Base-by-base conservation (phyloP, 37 sponge, comb jelly and placozoan genomes). In the Petrosia ficiformis region DNA sequence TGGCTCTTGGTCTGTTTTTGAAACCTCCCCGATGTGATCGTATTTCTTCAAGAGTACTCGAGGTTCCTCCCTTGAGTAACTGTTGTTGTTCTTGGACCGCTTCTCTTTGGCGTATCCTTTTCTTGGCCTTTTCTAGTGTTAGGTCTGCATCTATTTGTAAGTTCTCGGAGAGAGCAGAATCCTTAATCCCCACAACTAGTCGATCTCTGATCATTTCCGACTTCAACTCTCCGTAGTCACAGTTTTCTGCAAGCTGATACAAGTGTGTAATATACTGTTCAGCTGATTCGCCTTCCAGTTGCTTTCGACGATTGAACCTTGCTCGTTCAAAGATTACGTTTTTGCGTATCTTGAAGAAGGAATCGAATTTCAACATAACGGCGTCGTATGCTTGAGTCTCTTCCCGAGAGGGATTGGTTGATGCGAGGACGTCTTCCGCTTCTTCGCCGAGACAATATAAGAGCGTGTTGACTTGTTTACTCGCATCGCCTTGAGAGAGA, bases 151-250 rank as follows among this genome's bases (percentile, higher is more conserved):
- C 75, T 63, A 74, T n/a, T n/a, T n/a, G n/a, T n/a, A n/a, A n/a
- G n/a, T n/a, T n/a, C n/a, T n/a, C n/a, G n/a, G n/a, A n/a, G 21
- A 73, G 74, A 29, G 74, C 57, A 8, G 16, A 8, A 39, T 73
- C 74, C 32, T 38, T 58, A 52, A 73, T 73, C 16, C 74, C 59
- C 16, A 73, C 74, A 16, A 73, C 74, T 36, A 73, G 56, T 24
- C 74, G 56, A 38, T 73, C 74, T 38, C 74, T 33, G n/a, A 73
- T 73, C 74, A 73, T 73, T 59, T 73, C 57, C n/a, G n/a, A n/a
- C n/a, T n/a, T n/a, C n/a, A n/a, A n/a, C n/a, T n/a, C n/a, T n/a
- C n/a, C n/a, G n/a, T n/a, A n/a, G n/a, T n/a, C n/a, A n/a, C n/a
- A n/a, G n/a, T n/a, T n/a, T n/a, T n/a, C n/a, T n/a, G n/a, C 57